Base-by-base conservation (phyloP, 2,888 invertebrate genomes). In the Marronus borbonicus region DNA sequence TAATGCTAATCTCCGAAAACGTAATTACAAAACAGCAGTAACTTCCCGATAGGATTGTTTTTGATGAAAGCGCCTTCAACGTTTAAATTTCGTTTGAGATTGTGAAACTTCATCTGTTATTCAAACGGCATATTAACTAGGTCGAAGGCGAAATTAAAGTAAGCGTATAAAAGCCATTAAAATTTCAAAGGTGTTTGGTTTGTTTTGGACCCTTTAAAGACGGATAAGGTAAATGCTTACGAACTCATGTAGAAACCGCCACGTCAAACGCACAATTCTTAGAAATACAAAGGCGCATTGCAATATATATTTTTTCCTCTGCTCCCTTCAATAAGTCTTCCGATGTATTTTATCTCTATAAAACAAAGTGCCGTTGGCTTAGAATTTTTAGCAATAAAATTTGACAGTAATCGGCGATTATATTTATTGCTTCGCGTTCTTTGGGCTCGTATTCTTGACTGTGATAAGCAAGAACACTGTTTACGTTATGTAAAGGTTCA, bases 151-250 rank as follows among this genome's bases (percentile, higher is more conserved):
- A 72, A 72, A 72, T 72, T 72, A 72, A 58, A 58, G 58, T 58
- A 58, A 72, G 39, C 58, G 55, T 72, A 55, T 55, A 72, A 58
- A 72, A 72, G 17, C 72, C 39, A 60, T 72, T 72, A 58, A 72
- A 39, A 72, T 72, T 72, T 72, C 36, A 72, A 36, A 55, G 39
- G 39, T 52, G 58, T 58, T 39, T 14, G 17, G 58, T 60, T 72
- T 72, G 44, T 10, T 20, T 72, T 31, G 58, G 55, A 58, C 5
- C 24, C 24, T 3, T 17, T 17, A 20, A 58, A 58, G 55, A 58
- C 55, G 20, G 58, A 72, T 39, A 58, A 39, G 58, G 58, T 55
- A 39, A 28, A 36, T 20, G 39, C 20, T 39, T 58, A 58, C 17
- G 39, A 20, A 39, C 50, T 69, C 69, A 52, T 28, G 69, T 69